Percentiles rank a stretch among this genome's conserved stretches.
Conservation (phyloP, 2,113 vertebrate species). For the Trematomus loennbergii region DNA sequence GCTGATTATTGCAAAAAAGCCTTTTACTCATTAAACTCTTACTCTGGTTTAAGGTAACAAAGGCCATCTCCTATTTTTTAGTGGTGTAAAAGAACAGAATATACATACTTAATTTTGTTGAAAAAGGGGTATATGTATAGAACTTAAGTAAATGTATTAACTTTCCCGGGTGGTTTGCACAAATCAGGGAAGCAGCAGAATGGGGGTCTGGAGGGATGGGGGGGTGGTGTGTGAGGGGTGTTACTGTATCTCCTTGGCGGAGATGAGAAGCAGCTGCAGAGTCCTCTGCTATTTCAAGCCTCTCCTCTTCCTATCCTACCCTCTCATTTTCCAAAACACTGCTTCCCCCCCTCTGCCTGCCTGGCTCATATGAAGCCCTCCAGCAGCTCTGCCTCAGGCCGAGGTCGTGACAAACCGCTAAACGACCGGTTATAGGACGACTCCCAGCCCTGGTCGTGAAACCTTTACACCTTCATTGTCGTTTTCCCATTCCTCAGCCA, state of each 20-base stretch:
- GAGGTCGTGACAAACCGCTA: conserved; percentile 46
- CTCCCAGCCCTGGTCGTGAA: conserved; percentile 28
- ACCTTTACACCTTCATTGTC: conserved; percentile 42
- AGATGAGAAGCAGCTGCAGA: conserved; percentile 74
- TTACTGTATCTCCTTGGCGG: conserved; percentile 55
- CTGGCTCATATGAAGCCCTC: conserved; percentile 24
- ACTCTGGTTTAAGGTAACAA: too few species aligned
- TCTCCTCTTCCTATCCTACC: conserved; percentile 70
- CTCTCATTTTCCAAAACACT: conserved; percentile 84
- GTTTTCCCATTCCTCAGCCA: conserved; percentile 2
- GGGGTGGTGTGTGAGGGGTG: conserved; percentile 17
- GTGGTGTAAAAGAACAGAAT: too few species aligned
- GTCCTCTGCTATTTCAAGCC: conserved; percentile 78
- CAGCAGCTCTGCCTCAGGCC: conserved; percentile 50
- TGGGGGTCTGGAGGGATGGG: not conserved
- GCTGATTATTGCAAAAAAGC: too few species aligned
- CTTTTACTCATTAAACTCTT: too few species aligned
- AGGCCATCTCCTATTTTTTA: too few species aligned
- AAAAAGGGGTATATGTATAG: not conserved
- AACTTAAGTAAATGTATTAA: not conserved
- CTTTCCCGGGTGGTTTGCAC: not conserved
- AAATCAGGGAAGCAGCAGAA: conserved; percentile 4
- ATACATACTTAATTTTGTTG: too few species aligned
- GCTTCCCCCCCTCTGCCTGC: conserved; percentile 48
- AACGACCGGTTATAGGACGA: conserved; percentile 63